phyloP scores from a whole-genome alignment of 1,140 invertebrate genomes.

The Hestina assimilis region DNA sequence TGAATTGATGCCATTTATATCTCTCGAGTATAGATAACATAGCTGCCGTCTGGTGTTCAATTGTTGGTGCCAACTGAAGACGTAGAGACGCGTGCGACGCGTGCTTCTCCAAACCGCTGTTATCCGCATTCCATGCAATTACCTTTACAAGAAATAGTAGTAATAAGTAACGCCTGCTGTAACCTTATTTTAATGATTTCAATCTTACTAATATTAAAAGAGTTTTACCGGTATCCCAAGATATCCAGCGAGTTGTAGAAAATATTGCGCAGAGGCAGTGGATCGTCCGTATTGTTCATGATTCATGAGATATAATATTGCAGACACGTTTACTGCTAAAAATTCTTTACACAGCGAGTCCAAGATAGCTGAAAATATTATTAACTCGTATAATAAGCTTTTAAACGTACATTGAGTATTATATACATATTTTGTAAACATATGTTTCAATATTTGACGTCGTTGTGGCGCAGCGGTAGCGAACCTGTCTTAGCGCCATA shows the following conservation, averaged over 20 bases:
- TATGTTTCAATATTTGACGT: too few relatives aligned
- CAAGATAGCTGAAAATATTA: conserved; percentile 86
- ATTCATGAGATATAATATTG: conserved; percentile 96
- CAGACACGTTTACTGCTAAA: conserved; percentile 91
- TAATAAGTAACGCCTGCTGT: too few relatives aligned
- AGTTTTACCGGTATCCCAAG: conserved; percentile 77
- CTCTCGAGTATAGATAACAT: conserved; percentile 95
- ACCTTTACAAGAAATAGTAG: conserved; percentile 80
- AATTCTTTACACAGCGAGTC: conserved; percentile 93
- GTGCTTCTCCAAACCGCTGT: conserved; percentile 89
- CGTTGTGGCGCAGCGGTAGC: too few relatives aligned
- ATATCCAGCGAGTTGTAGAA: conserved; percentile 93
- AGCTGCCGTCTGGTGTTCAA: conserved; percentile 95
- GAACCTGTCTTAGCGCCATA: too few relatives aligned
- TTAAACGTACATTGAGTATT: conserved; percentile 13
- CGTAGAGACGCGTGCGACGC: conserved; percentile 91
- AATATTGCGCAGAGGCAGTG: conserved; percentile 95
- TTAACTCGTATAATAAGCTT: too few relatives aligned
- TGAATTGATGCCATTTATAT: conserved; percentile 98
- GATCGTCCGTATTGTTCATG: conserved; percentile 92
- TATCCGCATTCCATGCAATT: conserved; percentile 96
- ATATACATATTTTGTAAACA: too few relatives aligned
- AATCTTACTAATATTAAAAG: conserved; percentile 22
- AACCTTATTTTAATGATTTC: too few relatives aligned
- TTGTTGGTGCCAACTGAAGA: conserved; percentile 94